phyloP scores from a whole-genome alignment of 2,113 vertebrate species.

The Trochalopteron elliotii region DNA sequence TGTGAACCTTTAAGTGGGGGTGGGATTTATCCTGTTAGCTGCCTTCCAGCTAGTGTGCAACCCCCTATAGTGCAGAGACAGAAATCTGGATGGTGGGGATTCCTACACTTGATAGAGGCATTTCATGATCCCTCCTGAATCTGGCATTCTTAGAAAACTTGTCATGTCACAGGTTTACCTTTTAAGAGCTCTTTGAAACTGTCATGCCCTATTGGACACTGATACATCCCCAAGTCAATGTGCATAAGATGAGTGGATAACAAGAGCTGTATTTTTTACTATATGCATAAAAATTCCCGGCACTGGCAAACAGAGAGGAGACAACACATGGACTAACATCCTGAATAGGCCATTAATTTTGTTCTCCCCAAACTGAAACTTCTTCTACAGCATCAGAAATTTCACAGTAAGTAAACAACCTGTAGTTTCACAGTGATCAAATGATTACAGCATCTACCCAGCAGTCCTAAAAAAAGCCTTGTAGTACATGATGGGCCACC shows the following conservation, averaged over 20 bases:
- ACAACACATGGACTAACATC: not conserved
- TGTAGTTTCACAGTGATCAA: not conserved
- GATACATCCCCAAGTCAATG: not conserved
- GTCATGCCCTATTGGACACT: not conserved
- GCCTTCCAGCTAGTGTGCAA: not conserved
- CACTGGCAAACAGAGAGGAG: not conserved
- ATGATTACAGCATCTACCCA: not conserved
- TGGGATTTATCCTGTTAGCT: not conserved
- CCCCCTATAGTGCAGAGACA: not conserved
- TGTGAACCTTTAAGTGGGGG: not conserved
- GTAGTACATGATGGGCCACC: not conserved
- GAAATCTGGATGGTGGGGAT: not conserved
- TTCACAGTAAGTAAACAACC: not conserved
- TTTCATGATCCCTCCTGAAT: not conserved
- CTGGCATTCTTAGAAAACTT: not conserved
- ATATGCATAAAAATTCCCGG: not conserved
- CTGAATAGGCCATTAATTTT: rapidly evolving
- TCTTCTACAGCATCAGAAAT: not conserved
- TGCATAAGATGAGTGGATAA: not conserved
- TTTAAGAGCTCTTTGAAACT: not conserved
- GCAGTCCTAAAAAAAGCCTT: not conserved
- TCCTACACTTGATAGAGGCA: not conserved
- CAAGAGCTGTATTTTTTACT: not conserved
- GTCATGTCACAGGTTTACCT: not conserved
- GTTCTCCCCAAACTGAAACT: not conserved